Base-by-base conservation (phyloP, 2,113 vertebrate species). In the Pionites leucogaster region DNA sequence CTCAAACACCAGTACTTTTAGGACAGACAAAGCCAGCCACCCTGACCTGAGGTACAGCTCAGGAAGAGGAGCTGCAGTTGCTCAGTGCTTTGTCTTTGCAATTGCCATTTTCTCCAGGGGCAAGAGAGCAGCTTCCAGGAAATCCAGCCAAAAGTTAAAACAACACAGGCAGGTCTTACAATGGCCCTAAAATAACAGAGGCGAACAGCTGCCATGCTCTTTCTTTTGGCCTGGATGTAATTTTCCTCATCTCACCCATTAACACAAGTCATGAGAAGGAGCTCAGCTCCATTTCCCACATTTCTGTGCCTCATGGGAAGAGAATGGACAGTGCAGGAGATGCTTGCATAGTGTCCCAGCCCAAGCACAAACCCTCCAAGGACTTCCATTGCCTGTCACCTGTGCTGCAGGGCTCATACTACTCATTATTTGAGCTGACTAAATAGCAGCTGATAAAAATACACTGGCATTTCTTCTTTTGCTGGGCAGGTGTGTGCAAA, bases 131-230 rank as follows among this genome's bases (percentile, higher is more conserved):
- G 92, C 62, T 88, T 92, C 57, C 90, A 93, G 83, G 77, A 86
- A 95, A 94, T 93, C 13, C 74, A 82, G 86, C 80, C 93, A 96
- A 64, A 92, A 93, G 52, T 82, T 79, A 64, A 94, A 88, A 75
- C 72, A 91, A 35, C 70, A 44, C 35, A 70, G 93, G 92, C 84
- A n/a, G 64, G 74, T 91, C 72, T 88, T 86, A 17, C 28, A 35
- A 53, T 47, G 52, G 70, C 80, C 68, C 80, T 93, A 83, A 92
- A 94, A 71, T 53, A 69, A 93, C 3, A 65, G 71, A 5, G 72
- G 83, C 72, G 89, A 83, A 82, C 57, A 86, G 77, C 82, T 92
- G 90, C 76, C 52, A 42, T 82, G 72, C 70, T 24, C 80, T 76
- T 86, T 86, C 62, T 74, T 69, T 68, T 91, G 67, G 77, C 83